Evolutionary conservation across 2,888 invertebrate species (phyloP).

Genomic region (Gasteruption jaculator): DNA sequence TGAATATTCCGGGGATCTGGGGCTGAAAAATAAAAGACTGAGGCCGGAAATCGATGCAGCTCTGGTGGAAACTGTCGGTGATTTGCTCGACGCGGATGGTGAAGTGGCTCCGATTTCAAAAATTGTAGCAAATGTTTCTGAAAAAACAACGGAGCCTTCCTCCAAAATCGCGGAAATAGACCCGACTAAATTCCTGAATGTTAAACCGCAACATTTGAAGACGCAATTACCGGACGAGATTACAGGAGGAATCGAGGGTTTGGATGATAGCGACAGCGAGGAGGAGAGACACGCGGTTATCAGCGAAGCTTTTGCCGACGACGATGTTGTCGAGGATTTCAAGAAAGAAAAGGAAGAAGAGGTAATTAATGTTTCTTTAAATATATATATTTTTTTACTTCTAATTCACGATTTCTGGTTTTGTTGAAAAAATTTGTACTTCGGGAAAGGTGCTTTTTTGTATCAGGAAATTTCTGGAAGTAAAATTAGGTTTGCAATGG

Average conservation of each 20-base stretch:
- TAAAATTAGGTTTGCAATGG: too few relatives aligned
- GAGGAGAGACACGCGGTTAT: constrained; percentile 65
- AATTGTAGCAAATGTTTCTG: too few relatives aligned
- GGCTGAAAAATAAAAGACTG: constrained; percentile 55
- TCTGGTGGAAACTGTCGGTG: constrained; percentile 53
- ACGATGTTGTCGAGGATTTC: constrained; percentile 88
- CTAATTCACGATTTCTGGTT: neutral
- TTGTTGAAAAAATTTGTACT: constrained; percentile 1
- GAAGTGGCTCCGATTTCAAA: too few relatives aligned
- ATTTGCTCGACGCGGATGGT: too few relatives aligned
- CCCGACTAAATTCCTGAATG: constrained; percentile 64
- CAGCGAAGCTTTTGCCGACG: constrained; percentile 90
- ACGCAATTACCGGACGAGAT: constrained; percentile 57
- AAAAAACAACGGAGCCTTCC: too few relatives aligned
- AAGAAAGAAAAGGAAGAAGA: constrained; percentile 68
- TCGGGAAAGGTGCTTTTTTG: too few relatives aligned
- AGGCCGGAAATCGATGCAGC: constrained; percentile 63
- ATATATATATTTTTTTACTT: neutral
- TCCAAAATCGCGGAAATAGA: constrained; percentile 56
- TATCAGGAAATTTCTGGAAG: too few relatives aligned
- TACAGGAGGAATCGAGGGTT: constrained; percentile 53
- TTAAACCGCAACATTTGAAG: constrained; percentile 62
- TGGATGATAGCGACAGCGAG: constrained; percentile 59
- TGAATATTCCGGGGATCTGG: constrained; percentile 56
- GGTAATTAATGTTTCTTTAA: constrained; percentile 29